Percentiles rank a stretch among this genome's conserved stretches.
These are phyloP conservation scores for Dasypogon diadema DNA, from an alignment of 2,888 invertebrate genomes.

Conservation along the genomic window DNA sequence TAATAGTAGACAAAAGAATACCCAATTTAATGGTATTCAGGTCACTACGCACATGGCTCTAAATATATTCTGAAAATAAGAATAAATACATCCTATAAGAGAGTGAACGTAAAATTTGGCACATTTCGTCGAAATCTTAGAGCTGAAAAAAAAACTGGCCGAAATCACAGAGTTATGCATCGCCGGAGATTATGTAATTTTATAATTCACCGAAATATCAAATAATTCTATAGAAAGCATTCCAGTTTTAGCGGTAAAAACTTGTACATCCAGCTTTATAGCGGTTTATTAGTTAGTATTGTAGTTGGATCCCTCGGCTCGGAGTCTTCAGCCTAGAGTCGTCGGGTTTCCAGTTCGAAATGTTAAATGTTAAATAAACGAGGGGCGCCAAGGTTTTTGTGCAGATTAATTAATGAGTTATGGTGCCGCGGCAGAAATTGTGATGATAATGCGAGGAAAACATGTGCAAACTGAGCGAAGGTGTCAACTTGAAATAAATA, in stretches of 20 bases:
- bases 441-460: slow-evolving; percentile 17
- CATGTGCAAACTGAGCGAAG: background rate
- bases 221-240: too few species aligned
- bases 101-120: too few species aligned
- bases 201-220: too few species aligned
- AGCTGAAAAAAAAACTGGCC: too few species aligned
- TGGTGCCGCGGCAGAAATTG: background rate
- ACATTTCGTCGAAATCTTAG: too few species aligned
- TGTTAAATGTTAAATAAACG: slow-evolving; percentile 25
- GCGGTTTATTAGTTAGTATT: background rate
- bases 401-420: background rate
- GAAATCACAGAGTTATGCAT: too few species aligned
- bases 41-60: too few species aligned
- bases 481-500: slow-evolving; percentile 15
- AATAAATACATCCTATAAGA: too few species aligned
- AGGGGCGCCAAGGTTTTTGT: slow-evolving; percentile 30
- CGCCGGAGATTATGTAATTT: too few species aligned
- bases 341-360: background rate
- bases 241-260: background rate
- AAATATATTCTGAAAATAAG: too few species aligned
- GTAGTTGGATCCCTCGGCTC: background rate
- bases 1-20: too few species aligned
- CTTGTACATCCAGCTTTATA: background rate
- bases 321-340: background rate
- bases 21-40: too few species aligned